These are phyloP conservation scores for Conops quadrifasciatus DNA, from an alignment of 2,888 invertebrate genomes.

Conservation along the genomic window DNA sequence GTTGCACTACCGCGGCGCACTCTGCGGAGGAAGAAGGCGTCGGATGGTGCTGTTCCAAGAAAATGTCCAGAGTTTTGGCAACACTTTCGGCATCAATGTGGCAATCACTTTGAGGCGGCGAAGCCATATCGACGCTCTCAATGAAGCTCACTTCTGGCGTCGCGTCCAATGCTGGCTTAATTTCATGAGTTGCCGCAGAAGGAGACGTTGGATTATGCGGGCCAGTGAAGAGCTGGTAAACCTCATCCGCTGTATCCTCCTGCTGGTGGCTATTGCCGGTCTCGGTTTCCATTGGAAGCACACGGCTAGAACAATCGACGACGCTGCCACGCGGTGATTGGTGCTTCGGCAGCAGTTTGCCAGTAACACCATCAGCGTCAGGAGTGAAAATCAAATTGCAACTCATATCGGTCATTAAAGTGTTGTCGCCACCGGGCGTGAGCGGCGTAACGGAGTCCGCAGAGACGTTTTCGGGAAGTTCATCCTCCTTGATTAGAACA, in stretches of 20 bases:
- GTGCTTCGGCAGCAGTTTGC: conserved; percentile 50
- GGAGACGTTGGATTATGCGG: conserved; percentile 14
- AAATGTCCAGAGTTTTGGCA: conserved; percentile 62
- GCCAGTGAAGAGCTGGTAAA: conserved; percentile 35
- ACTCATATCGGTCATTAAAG: conserved; percentile 50
- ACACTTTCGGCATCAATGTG: conserved; percentile 59
- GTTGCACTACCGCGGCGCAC: conserved; percentile 23
- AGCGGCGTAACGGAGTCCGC: conserved; percentile 67
- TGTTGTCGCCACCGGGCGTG: conserved; percentile 54
- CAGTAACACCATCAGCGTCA: conserved; percentile 46
- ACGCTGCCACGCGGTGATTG: conserved; percentile 41
- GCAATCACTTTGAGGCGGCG: conserved; percentile 58
- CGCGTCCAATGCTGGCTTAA: background rate
- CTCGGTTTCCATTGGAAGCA: conserved; percentile 52
- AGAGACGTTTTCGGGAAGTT: conserved; percentile 84
- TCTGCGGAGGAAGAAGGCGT: conserved; percentile 41
- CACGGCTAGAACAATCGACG: conserved; percentile 30
- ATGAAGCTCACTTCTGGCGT: conserved; percentile 47
- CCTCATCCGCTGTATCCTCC: conserved; percentile 39
- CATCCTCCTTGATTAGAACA: conserved; percentile 92
- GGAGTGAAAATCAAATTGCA: conserved; percentile 48
- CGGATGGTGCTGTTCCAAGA: conserved; percentile 57
- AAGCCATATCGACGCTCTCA: conserved; percentile 62
- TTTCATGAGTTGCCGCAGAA: conserved; percentile 31
- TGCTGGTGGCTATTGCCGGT: conserved; percentile 32